phyloP scores from a whole-genome alignment of 2,113 vertebrate genomes.

The Peromyscus maniculatus region DNA sequence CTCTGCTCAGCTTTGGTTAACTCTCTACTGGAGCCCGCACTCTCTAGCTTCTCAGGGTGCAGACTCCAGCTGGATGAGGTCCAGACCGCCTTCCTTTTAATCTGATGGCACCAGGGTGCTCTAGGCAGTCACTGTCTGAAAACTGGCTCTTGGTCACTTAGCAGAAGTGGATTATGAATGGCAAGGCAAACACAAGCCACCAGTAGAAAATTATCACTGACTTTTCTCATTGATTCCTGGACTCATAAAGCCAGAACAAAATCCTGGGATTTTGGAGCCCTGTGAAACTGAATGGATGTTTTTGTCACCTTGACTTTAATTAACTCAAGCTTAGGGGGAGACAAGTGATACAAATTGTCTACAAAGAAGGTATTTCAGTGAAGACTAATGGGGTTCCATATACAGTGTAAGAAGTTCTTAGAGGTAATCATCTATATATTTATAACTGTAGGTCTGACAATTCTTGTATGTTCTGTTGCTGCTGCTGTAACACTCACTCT shows the following conservation, averaged over 20 bases:
- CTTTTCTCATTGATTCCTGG: not conserved
- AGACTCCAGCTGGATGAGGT: not conserved
- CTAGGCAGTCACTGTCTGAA: not conserved
- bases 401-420: not conserved
- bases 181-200: not conserved
- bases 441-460: not conserved
- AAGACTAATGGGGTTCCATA: not conserved
- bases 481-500: not conserved
- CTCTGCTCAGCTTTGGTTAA: not conserved
- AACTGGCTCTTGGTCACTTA: not conserved
- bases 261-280: not conserved
- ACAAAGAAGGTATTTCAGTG: not conserved
- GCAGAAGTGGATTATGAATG: not conserved
- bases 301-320: constrained; percentile 10
- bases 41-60: not conserved
- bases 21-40: not conserved
- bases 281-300: not conserved
- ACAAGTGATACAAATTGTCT: not conserved
- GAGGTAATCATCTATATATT: not conserved
- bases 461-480: not conserved
- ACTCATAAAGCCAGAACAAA: not conserved
- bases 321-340: not conserved
- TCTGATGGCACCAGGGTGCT: not conserved
- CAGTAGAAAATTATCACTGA: not conserved
- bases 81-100: not conserved